phyloP scores from a whole-genome alignment of 2,113 vertebrate genomes.

The Ceratotherium simum region DNA sequence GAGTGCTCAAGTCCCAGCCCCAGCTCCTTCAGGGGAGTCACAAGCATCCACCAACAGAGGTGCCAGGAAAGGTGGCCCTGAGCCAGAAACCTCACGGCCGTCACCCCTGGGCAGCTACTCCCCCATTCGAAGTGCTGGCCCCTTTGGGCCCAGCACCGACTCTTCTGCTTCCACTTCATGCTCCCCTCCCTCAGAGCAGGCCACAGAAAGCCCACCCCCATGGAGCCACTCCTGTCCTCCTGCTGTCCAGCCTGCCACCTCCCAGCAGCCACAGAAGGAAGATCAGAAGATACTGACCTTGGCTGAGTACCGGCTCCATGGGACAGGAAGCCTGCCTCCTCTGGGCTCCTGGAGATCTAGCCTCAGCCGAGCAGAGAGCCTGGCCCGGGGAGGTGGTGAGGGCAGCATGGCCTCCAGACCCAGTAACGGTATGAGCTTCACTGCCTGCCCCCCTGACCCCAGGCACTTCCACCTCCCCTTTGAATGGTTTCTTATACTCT shows the following conservation, averaged over 20 bases:
- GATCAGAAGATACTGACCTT: constrained; percentile 73
- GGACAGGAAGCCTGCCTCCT: constrained; percentile 79
- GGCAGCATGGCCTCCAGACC: constrained; percentile 85
- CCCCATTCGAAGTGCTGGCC: constrained; percentile 90
- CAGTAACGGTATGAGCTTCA: constrained; percentile 89
- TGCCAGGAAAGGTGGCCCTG: constrained; percentile 79
- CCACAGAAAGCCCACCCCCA: constrained; percentile 84
- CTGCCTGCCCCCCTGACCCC: not conserved
- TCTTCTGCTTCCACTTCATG: constrained; percentile 90
- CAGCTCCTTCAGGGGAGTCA: not conserved
- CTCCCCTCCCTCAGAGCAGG: constrained; percentile 86
- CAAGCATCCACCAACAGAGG: constrained; percentile 61
- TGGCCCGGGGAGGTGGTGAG: constrained; percentile 83
- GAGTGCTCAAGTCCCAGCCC: constrained; percentile 71
- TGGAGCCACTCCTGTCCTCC: constrained; percentile 86
- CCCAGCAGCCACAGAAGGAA: constrained; percentile 81
- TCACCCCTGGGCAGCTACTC: constrained; percentile 98
- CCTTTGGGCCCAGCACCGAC: constrained; percentile 89
- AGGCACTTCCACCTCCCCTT: not conserved
- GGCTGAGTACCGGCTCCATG: constrained; percentile 89
- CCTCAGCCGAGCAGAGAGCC: constrained; percentile 84
- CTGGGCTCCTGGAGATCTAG: constrained; percentile 76
- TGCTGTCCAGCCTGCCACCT: constrained; percentile 85
- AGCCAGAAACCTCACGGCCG: constrained; percentile 90
- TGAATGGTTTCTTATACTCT: not conserved